Base-by-base conservation (phyloP, 2,888 invertebrate species). In the Dendrolimus houi region DNA sequence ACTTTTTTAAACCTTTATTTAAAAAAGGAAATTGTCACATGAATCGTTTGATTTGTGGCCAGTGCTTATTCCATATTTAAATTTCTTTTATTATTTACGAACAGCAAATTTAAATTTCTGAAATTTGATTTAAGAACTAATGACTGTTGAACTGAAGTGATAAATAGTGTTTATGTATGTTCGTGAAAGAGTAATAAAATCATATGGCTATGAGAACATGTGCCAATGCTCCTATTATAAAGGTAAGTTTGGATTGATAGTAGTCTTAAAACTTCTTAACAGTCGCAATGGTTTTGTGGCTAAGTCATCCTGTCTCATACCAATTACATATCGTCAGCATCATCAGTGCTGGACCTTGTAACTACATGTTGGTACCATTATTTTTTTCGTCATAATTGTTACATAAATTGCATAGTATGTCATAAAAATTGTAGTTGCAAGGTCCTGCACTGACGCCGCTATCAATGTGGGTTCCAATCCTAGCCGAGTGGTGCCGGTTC, bases 141-240 rank as follows among this genome's bases (percentile, higher is more conserved):
- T 59, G 53, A 59, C 55, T 41, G 17, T 57, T 59, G 41, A 53
- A 52, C n/a, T 40, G 8, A 41, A 71, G 72, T 77, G 73, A 65
- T 59, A 65, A 69, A 71, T 73, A 70, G 62, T 55, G 64, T 60
- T 61, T 70, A 62, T 74, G 59, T 67, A 74, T 76, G 76, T 66
- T 59, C 63, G 65, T 63, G 67, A 70, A 12, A 47, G 47, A 71
- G 64, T 73, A 64, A 76, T 62, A 64, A 58, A 55, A 66, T 64
- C 71, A 65, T 53, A 77, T 80, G 81, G 80, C 78, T 67, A 79
- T 79, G 76, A 59, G 79, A 81, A 68, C 72, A 86, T 89, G 87
- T 71, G 65, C 79, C 76, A 74, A 71, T 69, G 79, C 74, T 70
- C 53, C 74, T 61, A 67, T 68, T 62, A 64, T 75, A 68, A 71